These are phyloP conservation scores for Ptilodon capucinus DNA, from an alignment of 2,888 invertebrate genomes.

Conservation along the genomic window DNA sequence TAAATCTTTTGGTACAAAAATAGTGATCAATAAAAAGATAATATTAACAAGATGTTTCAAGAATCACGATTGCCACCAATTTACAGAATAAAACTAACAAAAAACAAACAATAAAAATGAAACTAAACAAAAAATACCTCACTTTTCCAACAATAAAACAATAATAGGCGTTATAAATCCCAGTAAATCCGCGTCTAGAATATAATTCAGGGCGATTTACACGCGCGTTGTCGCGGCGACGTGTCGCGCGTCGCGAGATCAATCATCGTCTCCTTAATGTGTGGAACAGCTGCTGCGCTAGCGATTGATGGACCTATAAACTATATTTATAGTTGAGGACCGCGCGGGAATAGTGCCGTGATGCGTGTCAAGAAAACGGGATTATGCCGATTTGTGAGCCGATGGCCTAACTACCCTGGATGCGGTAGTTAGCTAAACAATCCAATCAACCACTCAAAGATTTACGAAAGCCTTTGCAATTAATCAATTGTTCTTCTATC, in stretches of 20 bases:
- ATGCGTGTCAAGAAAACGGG: slow-evolving; percentile 56
- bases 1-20: no score
- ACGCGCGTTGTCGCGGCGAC: slow-evolving; percentile 37
- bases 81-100: not conserved
- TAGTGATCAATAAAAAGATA: not conserved
- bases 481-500: no score
- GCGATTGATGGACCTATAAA: slow-evolving; percentile 78
- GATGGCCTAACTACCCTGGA: slow-evolving; percentile 18
- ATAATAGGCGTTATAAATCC: slow-evolving; percentile 44
- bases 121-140: not conserved
- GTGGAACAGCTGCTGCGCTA: slow-evolving; percentile 69
- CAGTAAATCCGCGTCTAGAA: slow-evolving; percentile 37
- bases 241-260: slow-evolving; percentile 55
- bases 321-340: slow-evolving; percentile 73
- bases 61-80: not conserved
- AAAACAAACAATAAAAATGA: not conserved
- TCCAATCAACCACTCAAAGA: no score
- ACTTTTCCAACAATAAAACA: slow-evolving; percentile 31
- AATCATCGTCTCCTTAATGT: slow-evolving; percentile 78
- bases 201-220: slow-evolving; percentile 49
- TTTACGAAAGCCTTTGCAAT: no score
- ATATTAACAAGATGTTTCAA: not conserved
- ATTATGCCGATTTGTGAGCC: slow-evolving; percentile 16
- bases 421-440: slow-evolving; percentile 40
- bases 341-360: slow-evolving; percentile 61